Evolutionary conservation across 1,140 invertebrate species (phyloP), one percentile per base, ranked within the genome.

Genomic region (Monochamus saltuarius): DNA sequence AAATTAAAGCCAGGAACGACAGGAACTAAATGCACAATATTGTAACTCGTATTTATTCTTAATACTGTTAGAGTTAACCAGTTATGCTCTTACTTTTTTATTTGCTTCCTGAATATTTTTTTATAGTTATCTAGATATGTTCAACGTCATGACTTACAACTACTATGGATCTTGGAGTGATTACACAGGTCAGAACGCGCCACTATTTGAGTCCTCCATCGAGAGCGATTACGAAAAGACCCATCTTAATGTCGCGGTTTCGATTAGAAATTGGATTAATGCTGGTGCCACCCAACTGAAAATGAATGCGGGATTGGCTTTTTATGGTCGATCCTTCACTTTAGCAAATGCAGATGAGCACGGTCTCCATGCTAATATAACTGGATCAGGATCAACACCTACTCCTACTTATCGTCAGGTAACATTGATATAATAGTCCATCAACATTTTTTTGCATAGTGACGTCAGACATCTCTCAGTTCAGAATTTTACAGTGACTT

Each of bases 71-170:
- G n/a, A n/a, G n/a, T n/a, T n/a, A n/a, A 40, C 39, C 39, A 40
- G 2, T 14, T 40, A 38, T 14, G 11, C 11, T 8, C 16, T 10
- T 39, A 39, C 16, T 2, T 11, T 8, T 42, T 2, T 4, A 11
- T 6, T n/a, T 69, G 77, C 59, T 70, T 77, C 36, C 68, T 87
- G 8, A 83, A 89, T 67, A 83, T 22, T 46, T 10, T 72, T 55
- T 74, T 61, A 7, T 39, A 72, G 78, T 61, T 72, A 78, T 45
- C 68, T 88, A n/a, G 84, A 89, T 67, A 84, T 83, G 56, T 78
- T 89, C 8, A 87, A 87, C 67, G 62, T 89, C 4, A 87, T 88
- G 85, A 76, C 80, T 13, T 89, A 88, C 68, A 86, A 88, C 71
- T 84, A 83, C 58, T 85, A 87, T 69, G 86, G 85, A 4, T 63